A percentile compares a stretch with the other conserved stretches of the same genome.
Conservation (phyloP, 2,113 vertebrate genomes). For the Pygoscelis antarcticus region DNA sequence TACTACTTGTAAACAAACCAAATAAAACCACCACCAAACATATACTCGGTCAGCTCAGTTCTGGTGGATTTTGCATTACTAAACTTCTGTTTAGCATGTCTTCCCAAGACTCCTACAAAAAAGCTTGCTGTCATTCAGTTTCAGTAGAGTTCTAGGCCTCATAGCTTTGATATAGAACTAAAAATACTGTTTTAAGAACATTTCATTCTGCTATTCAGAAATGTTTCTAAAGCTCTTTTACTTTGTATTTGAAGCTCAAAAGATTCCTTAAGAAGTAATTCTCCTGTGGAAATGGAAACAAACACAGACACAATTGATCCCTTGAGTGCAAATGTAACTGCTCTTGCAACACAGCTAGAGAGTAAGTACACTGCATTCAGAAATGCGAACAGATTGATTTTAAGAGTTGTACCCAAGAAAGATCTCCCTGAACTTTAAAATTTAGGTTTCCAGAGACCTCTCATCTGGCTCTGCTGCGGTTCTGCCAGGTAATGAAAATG, state of each 20-base stretch:
- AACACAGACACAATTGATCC: slow-evolving; percentile 88
- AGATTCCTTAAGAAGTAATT: slow-evolving; percentile 91
- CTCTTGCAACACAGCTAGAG: slow-evolving; percentile 78
- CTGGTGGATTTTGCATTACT: background rate
- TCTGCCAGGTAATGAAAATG: background rate
- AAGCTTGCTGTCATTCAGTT: background rate
- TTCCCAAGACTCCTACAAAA: background rate
- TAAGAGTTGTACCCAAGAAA: background rate
- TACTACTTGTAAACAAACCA: background rate
- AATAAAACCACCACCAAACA: background rate
- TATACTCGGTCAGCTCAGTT: background rate
- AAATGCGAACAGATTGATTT: background rate
- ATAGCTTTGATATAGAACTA: background rate
- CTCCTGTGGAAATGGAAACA: slow-evolving; percentile 98
- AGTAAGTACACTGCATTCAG: slow-evolving; percentile 72
- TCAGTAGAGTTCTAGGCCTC: background rate
- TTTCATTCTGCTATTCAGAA: background rate
- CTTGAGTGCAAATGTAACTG: slow-evolving; percentile 80
- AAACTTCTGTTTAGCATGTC: background rate
- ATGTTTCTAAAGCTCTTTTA: background rate
- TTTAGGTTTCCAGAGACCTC: background rate
- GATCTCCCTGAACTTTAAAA: background rate
- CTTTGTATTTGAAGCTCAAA: slow-evolving; percentile 82
- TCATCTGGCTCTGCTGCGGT: background rate
- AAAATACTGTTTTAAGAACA: background rate